Base-by-base conservation (phyloP, 1,140 invertebrate genomes). In the Drosophila pruinosa region DNA sequence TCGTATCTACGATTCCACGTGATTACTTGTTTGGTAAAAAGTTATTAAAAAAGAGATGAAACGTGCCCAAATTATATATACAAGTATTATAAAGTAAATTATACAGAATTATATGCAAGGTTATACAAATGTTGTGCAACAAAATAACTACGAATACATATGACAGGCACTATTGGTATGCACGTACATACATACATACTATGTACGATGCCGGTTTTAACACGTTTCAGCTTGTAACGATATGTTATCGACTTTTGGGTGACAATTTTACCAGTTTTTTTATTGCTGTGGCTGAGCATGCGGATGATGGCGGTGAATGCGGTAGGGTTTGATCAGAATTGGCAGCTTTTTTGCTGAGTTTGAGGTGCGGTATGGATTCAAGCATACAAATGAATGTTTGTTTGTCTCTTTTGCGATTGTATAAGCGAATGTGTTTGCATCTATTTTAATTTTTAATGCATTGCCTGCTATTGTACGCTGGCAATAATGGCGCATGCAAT, bases 391-490 rank as follows among this genome's bases (percentile, higher is more conserved):
- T 81, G 70, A 75, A 50, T 77, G 24, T 38, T 61, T 39, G 47
- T 10, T 22, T 52, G 38, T 39, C 34, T 12, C 12, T 54, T 36
- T 39, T 38, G 8, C 61, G 36, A 54, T 54, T 48, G 43, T 31
- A 4, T 59, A 31, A 24, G 28, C 62, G 17, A 26, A 57, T 41
- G 63, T 76, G 73, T 83, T 61, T 58, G 81, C 77, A 67, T 88
- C 78, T 88, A 88, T 88, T 88, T 88, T 82, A 88, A 88, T 82
- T 88, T 88, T 88, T 88, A 88, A 88, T 88, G 82, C 65, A 76
- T 70, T 78, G 72, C 61, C 77, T 82, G 75, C 64, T 75, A 72
- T 82, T 78, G 63, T 61, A 72, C 58, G 77, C 53, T 41, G 61
- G 43, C 63, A 72, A 86, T 85, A 88, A 89, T 88, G 65, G 78